Conservation (phyloP, 2,113 vertebrate species). For the Cyprinodon tularosa region DNA sequence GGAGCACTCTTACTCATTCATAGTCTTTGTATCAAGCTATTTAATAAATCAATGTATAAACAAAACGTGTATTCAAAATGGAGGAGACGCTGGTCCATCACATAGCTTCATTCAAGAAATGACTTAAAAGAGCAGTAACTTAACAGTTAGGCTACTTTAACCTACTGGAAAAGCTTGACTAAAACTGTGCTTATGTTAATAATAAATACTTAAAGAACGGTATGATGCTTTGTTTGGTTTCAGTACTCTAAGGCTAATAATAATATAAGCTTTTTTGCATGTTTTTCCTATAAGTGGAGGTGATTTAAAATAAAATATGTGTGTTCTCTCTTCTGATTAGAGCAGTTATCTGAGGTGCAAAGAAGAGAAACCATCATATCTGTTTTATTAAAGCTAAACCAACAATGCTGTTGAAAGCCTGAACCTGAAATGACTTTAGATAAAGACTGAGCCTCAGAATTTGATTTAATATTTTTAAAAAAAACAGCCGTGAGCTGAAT, state of each 20-base stretch:
- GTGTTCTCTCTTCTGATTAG: slow-evolving; percentile 1
- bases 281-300: not conserved
- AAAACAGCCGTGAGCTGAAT: slow-evolving; percentile 51
- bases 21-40: not conserved
- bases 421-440: slow-evolving; percentile 19
- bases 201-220: not conserved
- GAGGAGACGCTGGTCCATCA: not conserved
- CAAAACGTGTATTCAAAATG: not conserved
- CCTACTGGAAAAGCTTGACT: not conserved
- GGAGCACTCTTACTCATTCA: not conserved
- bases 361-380: slow-evolving; percentile 14
- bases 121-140: not conserved
- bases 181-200: not conserved
- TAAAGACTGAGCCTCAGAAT: slow-evolving; percentile 34
- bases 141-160: not conserved
- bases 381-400: slow-evolving; percentile 35
- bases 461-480: too few relatives aligned
- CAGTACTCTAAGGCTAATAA: too few relatives aligned
- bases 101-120: not conserved
- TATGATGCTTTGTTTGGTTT: too few relatives aligned
- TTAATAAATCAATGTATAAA: not conserved
- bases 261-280: not conserved
- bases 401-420: slow-evolving; percentile 32
- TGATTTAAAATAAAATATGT: slow-evolving; percentile 1
- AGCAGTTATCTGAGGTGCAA: slow-evolving; percentile 12